Percentiles rank a stretch among this genome's conserved stretches.
phyloP scores from a whole-genome alignment of 2,888 invertebrate genomes.

The Theristus sp. region DNA sequence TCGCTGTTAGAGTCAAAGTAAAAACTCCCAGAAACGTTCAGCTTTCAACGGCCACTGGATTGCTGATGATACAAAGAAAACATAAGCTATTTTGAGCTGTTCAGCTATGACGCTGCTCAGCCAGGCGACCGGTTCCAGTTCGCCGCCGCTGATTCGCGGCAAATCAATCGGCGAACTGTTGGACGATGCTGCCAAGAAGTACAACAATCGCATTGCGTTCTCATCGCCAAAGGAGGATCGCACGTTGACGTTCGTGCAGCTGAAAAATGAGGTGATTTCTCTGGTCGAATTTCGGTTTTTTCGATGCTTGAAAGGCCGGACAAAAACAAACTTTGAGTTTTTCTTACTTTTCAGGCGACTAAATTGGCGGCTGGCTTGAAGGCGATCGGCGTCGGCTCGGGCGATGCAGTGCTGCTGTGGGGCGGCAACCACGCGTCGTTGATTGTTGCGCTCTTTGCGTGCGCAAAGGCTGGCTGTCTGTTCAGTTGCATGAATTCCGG shows the following conservation, averaged over 20 bases:
- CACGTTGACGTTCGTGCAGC: background rate
- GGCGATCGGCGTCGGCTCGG: constrained; percentile 29
- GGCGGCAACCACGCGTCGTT: constrained; percentile 32
- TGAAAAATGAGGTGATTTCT: background rate
- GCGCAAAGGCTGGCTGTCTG: constrained; percentile 32
- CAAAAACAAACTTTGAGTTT: too few relatives aligned
- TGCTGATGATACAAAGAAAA: too few relatives aligned
- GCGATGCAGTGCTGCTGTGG: constrained; percentile 34
- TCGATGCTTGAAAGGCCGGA: background rate
- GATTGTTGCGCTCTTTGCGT: constrained; percentile 29
- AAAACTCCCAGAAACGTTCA: too few relatives aligned
- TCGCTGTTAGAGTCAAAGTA: too few relatives aligned
- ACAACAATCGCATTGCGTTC: background rate
- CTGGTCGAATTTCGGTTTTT: background rate
- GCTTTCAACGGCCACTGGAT: too few relatives aligned
- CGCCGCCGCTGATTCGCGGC: background rate
- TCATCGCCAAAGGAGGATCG: background rate
- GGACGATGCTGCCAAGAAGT: background rate
- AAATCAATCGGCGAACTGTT: background rate
- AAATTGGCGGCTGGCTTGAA: constrained; percentile 30
- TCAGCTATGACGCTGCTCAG: too few relatives aligned
- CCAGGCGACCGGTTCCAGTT: background rate
- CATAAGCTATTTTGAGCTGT: too few relatives aligned
- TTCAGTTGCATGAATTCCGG: constrained; percentile 31
- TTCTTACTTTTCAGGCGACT: constrained; percentile 19